phyloP scores from a whole-genome alignment of 2,113 vertebrate species.

The Mesembrinibis cayennensis region DNA sequence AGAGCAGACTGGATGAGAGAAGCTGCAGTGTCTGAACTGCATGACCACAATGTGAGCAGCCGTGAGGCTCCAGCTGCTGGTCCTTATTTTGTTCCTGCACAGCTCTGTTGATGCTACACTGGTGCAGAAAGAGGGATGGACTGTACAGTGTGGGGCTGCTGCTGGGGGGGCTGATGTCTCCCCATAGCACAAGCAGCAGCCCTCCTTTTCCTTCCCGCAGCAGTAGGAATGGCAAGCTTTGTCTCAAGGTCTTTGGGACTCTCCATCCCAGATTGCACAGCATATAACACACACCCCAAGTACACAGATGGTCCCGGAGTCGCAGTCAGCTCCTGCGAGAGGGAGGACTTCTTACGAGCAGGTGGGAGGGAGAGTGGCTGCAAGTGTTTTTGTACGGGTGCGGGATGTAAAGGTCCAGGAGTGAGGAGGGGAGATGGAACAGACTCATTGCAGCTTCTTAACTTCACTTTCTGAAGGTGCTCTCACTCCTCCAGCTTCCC shows the following conservation, averaged over 20 bases:
- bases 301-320: not conserved
- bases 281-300: not conserved
- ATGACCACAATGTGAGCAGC: not conserved
- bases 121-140: not conserved
- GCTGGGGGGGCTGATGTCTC: not conserved
- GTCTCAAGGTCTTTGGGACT: not conserved
- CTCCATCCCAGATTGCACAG: not conserved
- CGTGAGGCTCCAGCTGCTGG: not conserved
- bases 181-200: not conserved
- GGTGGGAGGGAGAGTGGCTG: not conserved
- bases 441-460: not conserved
- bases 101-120: not conserved
- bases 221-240: not conserved
- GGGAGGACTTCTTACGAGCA: not conserved
- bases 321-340: not conserved
- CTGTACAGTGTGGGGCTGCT: not conserved
- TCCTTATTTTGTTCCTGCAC: not conserved
- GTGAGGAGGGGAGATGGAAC: accelerated
- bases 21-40: not conserved
- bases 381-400: not conserved
- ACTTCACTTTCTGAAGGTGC: not conserved
- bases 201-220: not conserved
- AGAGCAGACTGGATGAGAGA: not conserved
- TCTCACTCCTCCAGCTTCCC: not conserved
- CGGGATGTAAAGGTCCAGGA: not conserved